phyloP scores from a whole-genome alignment of 2,797 vertebrate genomes.

The Coluber constrictor region DNA sequence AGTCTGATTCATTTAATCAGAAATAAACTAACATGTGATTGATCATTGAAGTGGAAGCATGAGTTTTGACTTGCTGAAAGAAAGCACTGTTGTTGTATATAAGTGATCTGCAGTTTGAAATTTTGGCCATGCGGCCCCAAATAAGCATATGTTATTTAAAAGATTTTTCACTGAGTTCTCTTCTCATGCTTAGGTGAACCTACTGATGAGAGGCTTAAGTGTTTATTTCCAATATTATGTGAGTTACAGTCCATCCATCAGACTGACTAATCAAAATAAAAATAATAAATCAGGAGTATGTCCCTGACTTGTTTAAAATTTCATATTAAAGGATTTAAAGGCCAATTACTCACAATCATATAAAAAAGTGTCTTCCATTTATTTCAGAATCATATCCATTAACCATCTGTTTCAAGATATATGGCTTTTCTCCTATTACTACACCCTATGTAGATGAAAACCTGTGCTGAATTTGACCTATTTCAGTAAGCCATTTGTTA shows the following conservation, averaged over 20 bases:
- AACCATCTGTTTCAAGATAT: conserved; percentile 4
- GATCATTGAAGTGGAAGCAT: neutral
- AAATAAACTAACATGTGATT: neutral
- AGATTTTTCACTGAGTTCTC: neutral
- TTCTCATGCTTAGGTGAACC: neutral
- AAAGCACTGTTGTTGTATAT: neutral
- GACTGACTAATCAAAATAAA: neutral
- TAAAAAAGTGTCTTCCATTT: neutral
- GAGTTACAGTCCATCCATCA: conserved; percentile 1
- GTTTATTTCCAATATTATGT: neutral
- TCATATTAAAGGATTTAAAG: conserved; percentile 19
- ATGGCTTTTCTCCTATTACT: neutral
- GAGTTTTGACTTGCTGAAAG: neutral
- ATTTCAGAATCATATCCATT: conserved; percentile 10
- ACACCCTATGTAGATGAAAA: neutral
- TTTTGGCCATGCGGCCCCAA: neutral
- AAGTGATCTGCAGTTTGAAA: neutral
- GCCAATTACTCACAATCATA: neutral
- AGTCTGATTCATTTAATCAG: neutral
- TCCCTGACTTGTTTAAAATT: conserved; percentile 28
- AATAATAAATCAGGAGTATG: conserved; percentile 9
- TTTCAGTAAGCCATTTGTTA: neutral
- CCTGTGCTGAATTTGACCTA: conserved; percentile 26
- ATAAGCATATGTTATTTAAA: neutral
- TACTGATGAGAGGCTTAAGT: neutral